Base-by-base conservation (phyloP, 2,113 vertebrate genomes). In the Ictalurus furcatus region DNA sequence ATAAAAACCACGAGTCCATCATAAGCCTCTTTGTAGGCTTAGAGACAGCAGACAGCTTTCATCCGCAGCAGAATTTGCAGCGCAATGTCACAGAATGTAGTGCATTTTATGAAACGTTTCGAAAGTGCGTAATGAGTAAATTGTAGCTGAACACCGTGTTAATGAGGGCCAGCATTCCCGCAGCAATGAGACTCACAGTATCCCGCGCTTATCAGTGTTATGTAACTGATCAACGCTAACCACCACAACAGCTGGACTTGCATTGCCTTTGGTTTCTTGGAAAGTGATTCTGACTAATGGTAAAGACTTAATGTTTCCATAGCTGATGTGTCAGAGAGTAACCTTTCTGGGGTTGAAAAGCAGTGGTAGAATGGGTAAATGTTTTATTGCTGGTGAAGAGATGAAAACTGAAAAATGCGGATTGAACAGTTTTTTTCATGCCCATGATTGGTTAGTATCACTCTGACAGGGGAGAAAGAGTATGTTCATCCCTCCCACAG, bases 191-290 rank as follows among this genome's bases (percentile, higher is more conserved):
- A 94, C 91, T 92, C 79, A 73, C 86, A 82, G 85, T 74, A 85
- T 86, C 79, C 87, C 74, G 52, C 80, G 37, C 87, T 91, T 83
- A 84, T 86, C 90, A 92, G 86, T 44, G 89, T 95, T 95, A 94
- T 87, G 88, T 93, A 94, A 95, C 84, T 37, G n/a, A 78, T 48
- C 25, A 58, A 79, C 52, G 54, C 80, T 84, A 84, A 90, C 54
- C 54, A 71, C 59, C n/a, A 54, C 56, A 86, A 76, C 79, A 76
- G 52, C 85, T 61, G 79, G 84, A 88, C 48, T 54, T 3, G 6
- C 13, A 44, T 69, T 78, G 59, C 11, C 2, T 30, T 52, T 30
- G 65, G 16, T 52, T 88, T 88, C 63, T 84, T 71, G 63, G 84
- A n/a, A 87, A 61, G 81, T 76, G 40, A 37, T 88, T 76, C 54